A percentile compares a stretch with the other conserved stretches of the same genome.
Conservation (phyloP, 2,113 vertebrate genomes). For the Piaya cayana region DNA sequence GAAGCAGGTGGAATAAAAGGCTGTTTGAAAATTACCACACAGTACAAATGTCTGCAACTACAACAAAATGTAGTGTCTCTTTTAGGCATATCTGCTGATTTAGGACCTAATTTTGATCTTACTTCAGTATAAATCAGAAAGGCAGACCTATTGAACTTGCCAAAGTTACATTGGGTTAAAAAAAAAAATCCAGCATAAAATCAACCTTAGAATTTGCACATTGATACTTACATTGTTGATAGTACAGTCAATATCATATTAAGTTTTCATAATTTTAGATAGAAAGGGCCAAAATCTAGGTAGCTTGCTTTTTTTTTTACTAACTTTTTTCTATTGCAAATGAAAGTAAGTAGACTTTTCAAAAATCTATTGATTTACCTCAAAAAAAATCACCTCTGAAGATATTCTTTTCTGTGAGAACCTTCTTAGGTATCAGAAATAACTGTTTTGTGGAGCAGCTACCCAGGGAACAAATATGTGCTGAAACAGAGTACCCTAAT, state of each 20-base stretch:
- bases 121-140: neutral
- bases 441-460: neutral
- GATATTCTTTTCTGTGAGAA: neutral
- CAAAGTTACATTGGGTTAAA: neutral
- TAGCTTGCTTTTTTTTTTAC: neutral
- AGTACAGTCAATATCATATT: neutral
- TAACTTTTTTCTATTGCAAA: neutral
- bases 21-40: slow-evolving; percentile 20
- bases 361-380: neutral
- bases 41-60: neutral
- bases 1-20: slow-evolving; percentile 38
- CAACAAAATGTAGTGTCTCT: neutral
- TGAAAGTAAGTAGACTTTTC: neutral
- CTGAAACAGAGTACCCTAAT: neutral
- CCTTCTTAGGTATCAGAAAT: neutral
- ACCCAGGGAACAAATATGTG: neutral
- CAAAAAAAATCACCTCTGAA: neutral
- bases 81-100: neutral
- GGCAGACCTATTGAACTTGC: neutral
- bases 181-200: neutral
- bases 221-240: neutral
- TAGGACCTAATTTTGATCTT: neutral
- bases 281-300: neutral
- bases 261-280: neutral
- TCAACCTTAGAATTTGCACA: neutral